A percentile compares a stretch with the other conserved stretches of the same genome.
These are phyloP conservation scores for Drosophila histrio DNA, from an alignment of 2,888 invertebrate genomes.

Conservation along the genomic window DNA sequence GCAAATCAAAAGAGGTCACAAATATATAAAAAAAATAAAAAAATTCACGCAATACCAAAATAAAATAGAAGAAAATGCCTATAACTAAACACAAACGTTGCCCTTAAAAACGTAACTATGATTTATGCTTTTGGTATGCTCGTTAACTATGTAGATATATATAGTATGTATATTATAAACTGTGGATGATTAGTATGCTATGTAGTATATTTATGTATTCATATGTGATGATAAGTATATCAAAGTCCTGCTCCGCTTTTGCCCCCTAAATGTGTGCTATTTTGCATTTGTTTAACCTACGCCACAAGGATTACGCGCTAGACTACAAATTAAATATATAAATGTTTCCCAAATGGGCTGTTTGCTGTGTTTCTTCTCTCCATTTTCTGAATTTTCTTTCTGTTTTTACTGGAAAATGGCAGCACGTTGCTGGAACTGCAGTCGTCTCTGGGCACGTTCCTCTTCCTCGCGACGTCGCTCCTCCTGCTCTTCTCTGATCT, in stretches of 20 bases:
- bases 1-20: not conserved
- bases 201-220: conserved; percentile 38
- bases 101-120: conserved; percentile 48
- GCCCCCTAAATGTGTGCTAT: conserved; percentile 25
- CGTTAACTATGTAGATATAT: conserved; percentile 30
- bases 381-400: too few relatives aligned
- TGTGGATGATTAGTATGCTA: too few relatives aligned
- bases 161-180: conserved; percentile 32
- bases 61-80: not conserved
- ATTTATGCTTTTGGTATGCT: conserved; percentile 71
- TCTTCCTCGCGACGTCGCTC: conserved; percentile 93
- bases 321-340: conserved; percentile 50
- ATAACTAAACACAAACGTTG: conserved; percentile 21
- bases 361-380: not conserved
- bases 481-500: conserved; percentile 96
- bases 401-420: conserved; percentile 90
- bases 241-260: conserved; percentile 47
- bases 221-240: conserved; percentile 43
- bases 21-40: conserved; percentile 23
- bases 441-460: conserved; percentile 91
- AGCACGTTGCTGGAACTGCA: conserved; percentile 95
- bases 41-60: conserved; percentile 16
- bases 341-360: not conserved
- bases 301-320: conserved; percentile 65
- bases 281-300: conserved; percentile 70